Evolutionary conservation across 64 coral and sea anemone species (phyloP).

Genomic region (Actinia tenebrosa): DNA sequence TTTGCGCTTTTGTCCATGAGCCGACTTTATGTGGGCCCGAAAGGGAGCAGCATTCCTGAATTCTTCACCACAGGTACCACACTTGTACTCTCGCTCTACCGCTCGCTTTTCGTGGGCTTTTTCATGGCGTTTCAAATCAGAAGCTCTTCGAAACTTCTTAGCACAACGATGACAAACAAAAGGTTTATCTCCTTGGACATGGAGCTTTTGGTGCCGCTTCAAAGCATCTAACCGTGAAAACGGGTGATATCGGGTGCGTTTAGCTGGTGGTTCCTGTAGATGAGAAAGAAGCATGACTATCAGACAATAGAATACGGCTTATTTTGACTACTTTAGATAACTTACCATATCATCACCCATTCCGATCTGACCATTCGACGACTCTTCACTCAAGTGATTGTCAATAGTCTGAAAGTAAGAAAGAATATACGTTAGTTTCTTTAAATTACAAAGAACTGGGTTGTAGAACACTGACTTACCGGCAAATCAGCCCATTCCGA

Average conservation of each 20-base stretch:
- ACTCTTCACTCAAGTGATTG: neutral
- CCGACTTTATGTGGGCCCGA: neutral
- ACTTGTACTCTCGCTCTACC: conserved; percentile 6
- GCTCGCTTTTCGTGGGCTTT: neutral
- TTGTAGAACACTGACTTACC: too few species aligned
- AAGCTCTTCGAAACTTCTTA: neutral
- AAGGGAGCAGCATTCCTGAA: neutral
- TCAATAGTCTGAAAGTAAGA: neutral
- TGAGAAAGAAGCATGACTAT: neutral
- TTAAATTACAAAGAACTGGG: too few species aligned
- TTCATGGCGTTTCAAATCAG: neutral
- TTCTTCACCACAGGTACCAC: neutral
- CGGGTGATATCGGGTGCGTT: neutral
- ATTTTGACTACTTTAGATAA: neutral
- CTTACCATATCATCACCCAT: neutral
- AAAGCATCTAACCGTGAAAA: neutral
- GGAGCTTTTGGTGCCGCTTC: neutral
- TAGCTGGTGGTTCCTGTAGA: neutral
- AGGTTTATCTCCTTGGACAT: neutral
- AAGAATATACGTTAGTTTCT: neutral
- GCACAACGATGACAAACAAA: neutral
- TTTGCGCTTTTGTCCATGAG: neutral
- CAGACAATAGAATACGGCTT: neutral
- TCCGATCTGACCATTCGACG: neutral
- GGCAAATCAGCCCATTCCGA: too few species aligned